Evolutionary conservation across 2,888 invertebrate genomes (phyloP).

Genomic region (Phaonia tiefii): DNA sequence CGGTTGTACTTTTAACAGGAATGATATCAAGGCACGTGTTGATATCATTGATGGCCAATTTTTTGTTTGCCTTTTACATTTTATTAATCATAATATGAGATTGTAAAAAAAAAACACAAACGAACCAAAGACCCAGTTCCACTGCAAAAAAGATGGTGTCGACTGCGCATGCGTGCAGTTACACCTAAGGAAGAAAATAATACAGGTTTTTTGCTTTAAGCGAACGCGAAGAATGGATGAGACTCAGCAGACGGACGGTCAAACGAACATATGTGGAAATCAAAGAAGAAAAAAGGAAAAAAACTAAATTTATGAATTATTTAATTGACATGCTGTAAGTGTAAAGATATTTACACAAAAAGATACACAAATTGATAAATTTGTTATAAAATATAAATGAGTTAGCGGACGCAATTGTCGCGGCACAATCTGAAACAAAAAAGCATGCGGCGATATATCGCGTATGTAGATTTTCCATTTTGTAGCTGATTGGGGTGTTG

Average conservation of each 20-base stretch:
- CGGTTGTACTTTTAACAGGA: constrained; percentile 15
- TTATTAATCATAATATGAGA: constrained; percentile 48
- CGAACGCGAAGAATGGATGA: no score
- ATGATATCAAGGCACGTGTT: constrained; percentile 63
- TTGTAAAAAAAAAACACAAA: constrained; percentile 15
- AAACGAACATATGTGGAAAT: not conserved
- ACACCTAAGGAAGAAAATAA: not conserved
- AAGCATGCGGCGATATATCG: constrained; percentile 20
- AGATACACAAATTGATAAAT: constrained; percentile 68
- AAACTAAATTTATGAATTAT: constrained; percentile 64
- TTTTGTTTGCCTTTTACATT: not conserved
- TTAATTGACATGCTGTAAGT: constrained; percentile 66
- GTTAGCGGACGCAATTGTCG: not conserved
- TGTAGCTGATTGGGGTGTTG: constrained; percentile 52
- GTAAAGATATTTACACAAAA: constrained; percentile 66
- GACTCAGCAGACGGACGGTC: not conserved
- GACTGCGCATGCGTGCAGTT: no score
- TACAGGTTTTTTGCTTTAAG: not conserved
- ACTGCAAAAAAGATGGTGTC: not conserved
- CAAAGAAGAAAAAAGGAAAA: no score
- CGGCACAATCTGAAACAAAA: constrained; percentile 18
- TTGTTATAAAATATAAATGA: constrained; percentile 49
- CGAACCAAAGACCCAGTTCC: not conserved
- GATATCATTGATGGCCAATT: constrained; percentile 63
- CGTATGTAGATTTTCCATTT: not conserved